Conservation (phyloP, 2,797 vertebrate species). For the Staurois parvus region DNA sequence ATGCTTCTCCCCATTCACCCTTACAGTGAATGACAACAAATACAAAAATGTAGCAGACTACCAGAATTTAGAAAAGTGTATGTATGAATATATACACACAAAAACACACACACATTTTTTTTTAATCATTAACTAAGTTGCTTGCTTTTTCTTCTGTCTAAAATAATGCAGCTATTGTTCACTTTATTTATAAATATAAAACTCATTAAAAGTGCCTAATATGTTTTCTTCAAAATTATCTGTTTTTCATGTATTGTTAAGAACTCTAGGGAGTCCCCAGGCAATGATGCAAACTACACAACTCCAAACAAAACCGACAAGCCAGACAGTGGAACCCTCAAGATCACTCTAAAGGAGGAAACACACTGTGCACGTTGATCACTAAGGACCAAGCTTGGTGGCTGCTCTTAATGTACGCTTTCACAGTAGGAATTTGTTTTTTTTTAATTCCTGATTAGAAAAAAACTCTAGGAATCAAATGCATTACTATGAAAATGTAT, state of each 20-base stretch:
- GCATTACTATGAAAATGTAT: background rate
- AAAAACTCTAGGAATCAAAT: background rate
- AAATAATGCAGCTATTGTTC: no score
- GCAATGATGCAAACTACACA: slow-evolving; percentile 9
- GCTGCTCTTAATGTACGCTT: slow-evolving; percentile 28
- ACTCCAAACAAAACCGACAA: slow-evolving; percentile 45
- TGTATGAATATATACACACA: no score
- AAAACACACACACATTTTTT: no score
- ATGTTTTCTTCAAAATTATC: background rate
- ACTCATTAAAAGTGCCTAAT: slow-evolving; percentile 15
- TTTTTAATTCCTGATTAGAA: slow-evolving; percentile 6
- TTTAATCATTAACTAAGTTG: no score
- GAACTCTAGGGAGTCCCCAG: slow-evolving; percentile 27
- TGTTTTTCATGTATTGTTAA: slow-evolving; percentile 30
- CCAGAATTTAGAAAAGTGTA: no score
- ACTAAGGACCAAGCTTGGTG: slow-evolving; percentile 10
- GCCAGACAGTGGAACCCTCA: slow-evolving; percentile 39
- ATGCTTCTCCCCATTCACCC: no score
- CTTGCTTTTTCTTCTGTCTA: no score
- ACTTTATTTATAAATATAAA: background rate
- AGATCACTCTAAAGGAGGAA: slow-evolving; percentile 38
- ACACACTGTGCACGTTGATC: slow-evolving; percentile 21
- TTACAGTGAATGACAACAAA: no score
- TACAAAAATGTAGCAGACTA: no score
- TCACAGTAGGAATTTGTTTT: background rate